Percentiles rank a stretch among this genome's conserved stretches.
Conservation (phyloP, 1,140 invertebrate species). For the Melitaea cinxia region DNA sequence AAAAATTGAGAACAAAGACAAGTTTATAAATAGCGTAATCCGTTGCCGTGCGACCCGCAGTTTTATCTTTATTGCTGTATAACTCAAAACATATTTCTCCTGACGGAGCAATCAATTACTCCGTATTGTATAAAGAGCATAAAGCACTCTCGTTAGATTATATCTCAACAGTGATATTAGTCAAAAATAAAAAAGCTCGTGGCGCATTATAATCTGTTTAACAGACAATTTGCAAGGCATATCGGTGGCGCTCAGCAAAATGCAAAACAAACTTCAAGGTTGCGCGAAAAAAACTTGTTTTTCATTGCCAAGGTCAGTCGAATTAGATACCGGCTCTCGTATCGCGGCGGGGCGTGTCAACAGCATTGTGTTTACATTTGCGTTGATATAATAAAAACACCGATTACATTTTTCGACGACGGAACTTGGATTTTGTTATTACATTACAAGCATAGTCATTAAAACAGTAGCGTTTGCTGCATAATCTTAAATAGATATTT, state of each 20-base stretch:
- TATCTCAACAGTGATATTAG: constrained; percentile 2
- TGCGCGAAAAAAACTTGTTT: constrained; percentile 69
- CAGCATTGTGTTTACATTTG: constrained; percentile 70
- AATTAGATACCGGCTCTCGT: constrained; percentile 77
- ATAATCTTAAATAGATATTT: background rate
- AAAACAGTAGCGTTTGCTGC: background rate
- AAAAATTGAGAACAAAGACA: constrained; percentile 30
- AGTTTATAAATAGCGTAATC: constrained; percentile 35
- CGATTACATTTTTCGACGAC: constrained; percentile 50
- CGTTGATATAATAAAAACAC: constrained; percentile 56
- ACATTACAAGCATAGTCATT: background rate
- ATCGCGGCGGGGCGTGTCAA: constrained; percentile 71
- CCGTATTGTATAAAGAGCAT: constrained; percentile 23
- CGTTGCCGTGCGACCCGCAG: constrained; percentile 24
- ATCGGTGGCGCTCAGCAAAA: constrained; percentile 47
- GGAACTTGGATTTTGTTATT: constrained; percentile 31
- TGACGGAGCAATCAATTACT: constrained; percentile 36
- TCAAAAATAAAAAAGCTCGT: constrained; percentile 9
- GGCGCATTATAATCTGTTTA: constrained; percentile 9
- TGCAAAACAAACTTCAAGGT: constrained; percentile 61
- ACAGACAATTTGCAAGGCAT: constrained; percentile 22
- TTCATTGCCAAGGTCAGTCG: constrained; percentile 79
- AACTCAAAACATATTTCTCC: constrained; percentile 33
- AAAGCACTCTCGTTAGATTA: constrained; percentile 24
- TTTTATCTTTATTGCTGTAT: constrained; percentile 33